Evolutionary conservation across 2,888 invertebrate species (phyloP).

Genomic region (Norana najaformis): DNA sequence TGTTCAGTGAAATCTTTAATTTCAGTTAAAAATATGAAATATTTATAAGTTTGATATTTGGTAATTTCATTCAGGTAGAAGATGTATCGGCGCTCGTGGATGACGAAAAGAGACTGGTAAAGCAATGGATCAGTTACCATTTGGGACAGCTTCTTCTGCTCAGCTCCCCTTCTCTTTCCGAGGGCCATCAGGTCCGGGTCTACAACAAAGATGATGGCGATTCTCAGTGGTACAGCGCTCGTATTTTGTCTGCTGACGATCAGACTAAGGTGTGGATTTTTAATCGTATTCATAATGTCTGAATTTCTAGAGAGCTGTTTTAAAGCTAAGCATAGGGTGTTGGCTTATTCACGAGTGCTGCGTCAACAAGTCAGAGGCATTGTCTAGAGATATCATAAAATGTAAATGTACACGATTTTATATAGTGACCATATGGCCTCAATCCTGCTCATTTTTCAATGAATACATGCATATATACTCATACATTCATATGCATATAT

Average conservation of each 20-base stretch:
- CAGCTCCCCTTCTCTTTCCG: not conserved
- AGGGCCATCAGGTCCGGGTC: not conserved
- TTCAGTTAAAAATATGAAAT: no score
- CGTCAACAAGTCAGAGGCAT: no score
- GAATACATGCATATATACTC: not conserved
- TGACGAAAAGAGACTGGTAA: not conserved
- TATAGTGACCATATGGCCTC: no score
- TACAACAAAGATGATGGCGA: not conserved
- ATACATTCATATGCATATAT: not conserved
- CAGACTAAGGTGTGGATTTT: not conserved
- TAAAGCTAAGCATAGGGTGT: no score
- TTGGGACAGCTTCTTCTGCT: not conserved
- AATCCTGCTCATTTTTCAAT: no score
- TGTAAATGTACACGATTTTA: no score
- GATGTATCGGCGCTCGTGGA: not conserved
- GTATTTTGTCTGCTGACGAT: not conserved
- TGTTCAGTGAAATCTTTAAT: no score
- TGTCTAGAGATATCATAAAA: no score
- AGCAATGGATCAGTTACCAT: not conserved
- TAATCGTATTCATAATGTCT: no score
- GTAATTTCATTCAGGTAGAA: not conserved
- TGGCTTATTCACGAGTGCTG: no score
- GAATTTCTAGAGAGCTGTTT: no score
- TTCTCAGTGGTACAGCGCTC: not conserved
- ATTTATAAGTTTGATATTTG: not conserved